Base-by-base conservation (phyloP, 2,797 vertebrate genomes). In the Sebastes vulpes region DNA sequence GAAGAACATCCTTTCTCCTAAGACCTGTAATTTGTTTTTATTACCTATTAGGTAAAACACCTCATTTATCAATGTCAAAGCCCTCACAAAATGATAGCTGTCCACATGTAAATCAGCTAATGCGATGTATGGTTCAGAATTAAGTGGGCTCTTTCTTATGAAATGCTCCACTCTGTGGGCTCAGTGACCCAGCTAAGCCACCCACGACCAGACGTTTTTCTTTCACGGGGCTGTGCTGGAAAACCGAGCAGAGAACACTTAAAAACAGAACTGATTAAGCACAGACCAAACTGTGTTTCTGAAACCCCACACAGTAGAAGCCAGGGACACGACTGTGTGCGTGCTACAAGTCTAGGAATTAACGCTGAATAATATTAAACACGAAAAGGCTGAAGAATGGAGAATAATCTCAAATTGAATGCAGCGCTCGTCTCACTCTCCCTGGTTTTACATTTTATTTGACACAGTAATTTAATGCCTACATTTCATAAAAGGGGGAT, bases 21-120 rank as follows among this genome's bases (percentile, higher is more conserved):
- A 94, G 93, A 93, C 90, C 93, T 93, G 95, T 94, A 95, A 96
- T 96, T 96, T 96, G 95, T 96, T 96, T 96, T 95, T 96, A 96
- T 96, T 96, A 95, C 94, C 93, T 95, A 96, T 96, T 96, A 96
- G 95, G 95, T 95, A 92, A 95, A 97, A 97, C 96, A 95, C 95
- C 95, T 96, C 95, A 96, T 96, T 96, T 94, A 96, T 97, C 96
- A 96, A 91, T 94, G 96, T 96, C 96, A 96, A 72, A 72, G 26
- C 75, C 79, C 87, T 89, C 94, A 96, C 96, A 96, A 90, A 96
- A 95, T 96, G 96, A 96, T 96, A 96, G 95, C 96, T 96, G 96
- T 96, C 95, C 94, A 80, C 94, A 96, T 96, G 96, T 95, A 96
- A 96, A 97, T 96, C 94, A 96, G 95, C 92, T 88, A 96, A 95